These are phyloP conservation scores for Paramisgurnus dabryanus DNA, from an alignment of 2,113 vertebrate genomes.

Conservation along the genomic window DNA sequence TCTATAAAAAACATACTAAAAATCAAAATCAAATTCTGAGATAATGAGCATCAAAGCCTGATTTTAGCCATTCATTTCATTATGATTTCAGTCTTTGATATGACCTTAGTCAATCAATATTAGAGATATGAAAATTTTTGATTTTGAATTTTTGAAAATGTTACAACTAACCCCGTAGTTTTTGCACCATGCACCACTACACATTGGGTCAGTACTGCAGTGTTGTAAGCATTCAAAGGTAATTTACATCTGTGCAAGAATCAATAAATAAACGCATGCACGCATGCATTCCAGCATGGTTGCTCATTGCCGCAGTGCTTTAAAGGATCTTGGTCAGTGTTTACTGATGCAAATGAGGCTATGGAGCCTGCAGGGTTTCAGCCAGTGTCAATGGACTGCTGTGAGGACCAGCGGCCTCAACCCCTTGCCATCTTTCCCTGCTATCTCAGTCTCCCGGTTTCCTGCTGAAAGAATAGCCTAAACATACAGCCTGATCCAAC, in stretches of 20 bases:
- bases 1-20: too few relatives aligned
- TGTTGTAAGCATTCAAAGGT: slow-evolving; percentile 53
- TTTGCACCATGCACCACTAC: slow-evolving; percentile 8
- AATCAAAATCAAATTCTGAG: too few relatives aligned
- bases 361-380: slow-evolving; percentile 64
- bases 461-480: background rate
- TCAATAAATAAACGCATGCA: slow-evolving; percentile 45
- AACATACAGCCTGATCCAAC: background rate
- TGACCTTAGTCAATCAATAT: too few relatives aligned
- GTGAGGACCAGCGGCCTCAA: slow-evolving; percentile 59
- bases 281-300: slow-evolving; percentile 60
- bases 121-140: too few relatives aligned
- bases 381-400: slow-evolving; percentile 58
- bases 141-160: too few relatives aligned
- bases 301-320: slow-evolving; percentile 69
- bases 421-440: background rate
- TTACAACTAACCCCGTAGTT: too few relatives aligned
- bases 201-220: slow-evolving; percentile 6
- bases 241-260: slow-evolving; percentile 54
- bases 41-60: too few relatives aligned
- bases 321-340: slow-evolving; percentile 68
- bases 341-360: slow-evolving; percentile 79
- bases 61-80: too few relatives aligned
- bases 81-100: too few relatives aligned
- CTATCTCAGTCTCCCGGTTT: background rate